phyloP scores from a whole-genome alignment of 1,140 invertebrate genomes.

The Solenopsis fugax region DNA sequence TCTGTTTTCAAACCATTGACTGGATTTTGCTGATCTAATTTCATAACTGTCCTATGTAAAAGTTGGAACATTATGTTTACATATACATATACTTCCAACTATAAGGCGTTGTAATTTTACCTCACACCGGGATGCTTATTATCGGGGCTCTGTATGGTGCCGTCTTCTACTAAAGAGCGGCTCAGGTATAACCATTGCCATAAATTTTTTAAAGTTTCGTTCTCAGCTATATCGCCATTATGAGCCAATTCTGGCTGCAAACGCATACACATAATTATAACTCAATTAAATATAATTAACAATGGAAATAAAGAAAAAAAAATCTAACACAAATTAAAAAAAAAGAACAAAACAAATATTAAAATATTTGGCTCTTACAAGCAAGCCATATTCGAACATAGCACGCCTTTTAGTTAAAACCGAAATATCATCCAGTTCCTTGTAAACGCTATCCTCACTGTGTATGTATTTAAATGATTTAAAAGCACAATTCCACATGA shows the following conservation, averaged over 20 bases:
- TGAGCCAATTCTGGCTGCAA: slow-evolving; percentile 82
- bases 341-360: background rate
- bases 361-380: slow-evolving; percentile 85
- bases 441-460: slow-evolving; percentile 87
- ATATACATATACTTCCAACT: background rate
- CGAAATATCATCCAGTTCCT: slow-evolving; percentile 90
- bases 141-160: slow-evolving; percentile 87
- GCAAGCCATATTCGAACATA: slow-evolving; percentile 92
- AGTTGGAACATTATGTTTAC: slow-evolving; percentile 18
- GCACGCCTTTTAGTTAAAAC: slow-evolving; percentile 91
- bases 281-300: background rate
- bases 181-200: slow-evolving; percentile 93
- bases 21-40: slow-evolving; percentile 82
- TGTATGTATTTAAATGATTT: slow-evolving; percentile 89
- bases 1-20: slow-evolving; percentile 83
- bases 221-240: slow-evolving; percentile 90
- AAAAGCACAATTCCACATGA: slow-evolving; percentile 92
- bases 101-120: slow-evolving; percentile 67
- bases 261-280: slow-evolving; percentile 35
- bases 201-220: slow-evolving; percentile 89
- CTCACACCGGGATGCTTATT: slow-evolving; percentile 91
- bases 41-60: slow-evolving; percentile 82
- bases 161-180: slow-evolving; percentile 90
- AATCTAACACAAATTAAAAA: background rate
- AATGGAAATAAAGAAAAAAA: background rate